A percentile compares a stretch with the other conserved stretches of the same genome.
phyloP scores from a whole-genome alignment of 2,797 vertebrate genomes.

The Florisuga fusca region DNA sequence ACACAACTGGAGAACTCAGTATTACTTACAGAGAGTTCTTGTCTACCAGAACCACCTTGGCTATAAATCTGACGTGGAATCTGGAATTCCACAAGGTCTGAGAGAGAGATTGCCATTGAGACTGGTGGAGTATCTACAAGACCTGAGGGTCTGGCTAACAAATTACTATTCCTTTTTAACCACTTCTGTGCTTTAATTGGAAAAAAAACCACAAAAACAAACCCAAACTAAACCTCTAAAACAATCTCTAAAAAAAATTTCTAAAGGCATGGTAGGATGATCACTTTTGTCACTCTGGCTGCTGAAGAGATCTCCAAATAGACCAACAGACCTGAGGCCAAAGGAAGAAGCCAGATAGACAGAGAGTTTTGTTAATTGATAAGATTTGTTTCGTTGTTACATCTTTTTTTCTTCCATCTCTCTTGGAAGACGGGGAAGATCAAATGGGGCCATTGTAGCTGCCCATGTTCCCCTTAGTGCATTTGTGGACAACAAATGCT shows the following conservation, averaged over 20 bases:
- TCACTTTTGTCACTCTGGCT: background rate
- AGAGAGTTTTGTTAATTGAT: background rate
- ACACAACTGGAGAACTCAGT: background rate
- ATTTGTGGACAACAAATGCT: background rate
- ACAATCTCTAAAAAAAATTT: background rate
- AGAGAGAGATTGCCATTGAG: background rate
- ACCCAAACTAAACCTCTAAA: too few relatives aligned
- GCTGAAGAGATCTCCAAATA: background rate
- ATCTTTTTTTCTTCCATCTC: background rate
- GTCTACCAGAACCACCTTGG: background rate
- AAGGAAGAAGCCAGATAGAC: background rate
- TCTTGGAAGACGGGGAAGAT: background rate
- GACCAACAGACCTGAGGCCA: background rate
- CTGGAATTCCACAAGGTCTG: background rate
- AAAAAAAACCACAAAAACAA: background rate
- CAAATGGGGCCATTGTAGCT: background rate
- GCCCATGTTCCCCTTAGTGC: accelerated
- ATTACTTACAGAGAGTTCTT: background rate
- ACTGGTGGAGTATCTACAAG: background rate
- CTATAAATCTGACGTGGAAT: background rate
- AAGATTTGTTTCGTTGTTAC: background rate
- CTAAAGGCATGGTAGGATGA: background rate
- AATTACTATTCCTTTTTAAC: background rate
- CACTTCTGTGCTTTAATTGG: background rate
- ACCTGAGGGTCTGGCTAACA: background rate